Percentiles rank a stretch among this genome's conserved stretches.
Evolutionary conservation across 2,113 vertebrate genomes (phyloP).

Genomic region (Paradoxurus hermaphroditus): DNA sequence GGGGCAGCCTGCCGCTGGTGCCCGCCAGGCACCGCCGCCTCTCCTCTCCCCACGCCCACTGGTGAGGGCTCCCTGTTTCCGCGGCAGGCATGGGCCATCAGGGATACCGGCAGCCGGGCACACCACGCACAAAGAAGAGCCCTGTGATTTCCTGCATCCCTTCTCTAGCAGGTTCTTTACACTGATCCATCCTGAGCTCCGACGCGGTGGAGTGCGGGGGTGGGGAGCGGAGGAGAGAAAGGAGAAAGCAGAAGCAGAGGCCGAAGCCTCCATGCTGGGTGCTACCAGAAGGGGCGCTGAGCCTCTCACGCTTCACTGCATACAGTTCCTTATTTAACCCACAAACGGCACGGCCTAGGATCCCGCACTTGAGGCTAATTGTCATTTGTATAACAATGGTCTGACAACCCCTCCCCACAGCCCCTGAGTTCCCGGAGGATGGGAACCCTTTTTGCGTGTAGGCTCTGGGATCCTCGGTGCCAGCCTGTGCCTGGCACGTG

Average conservation of each 20-base stretch:
- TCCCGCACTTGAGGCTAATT: background rate
- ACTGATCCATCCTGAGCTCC: background rate
- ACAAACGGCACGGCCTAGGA: background rate
- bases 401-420: background rate
- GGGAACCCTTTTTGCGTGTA: background rate
- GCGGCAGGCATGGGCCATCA: background rate
- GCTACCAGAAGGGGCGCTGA: background rate
- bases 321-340: background rate
- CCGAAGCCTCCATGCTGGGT: background rate
- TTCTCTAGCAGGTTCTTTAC: background rate
- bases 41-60: background rate
- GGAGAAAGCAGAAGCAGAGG: background rate
- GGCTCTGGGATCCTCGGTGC: background rate
- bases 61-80: background rate
- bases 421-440: background rate
- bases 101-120: background rate
- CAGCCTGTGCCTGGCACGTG: background rate
- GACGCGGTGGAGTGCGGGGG: too few relatives aligned
- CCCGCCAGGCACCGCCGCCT: background rate
- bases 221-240: background rate
- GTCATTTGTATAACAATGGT: background rate
- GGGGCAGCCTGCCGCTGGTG: background rate
- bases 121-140: background rate
- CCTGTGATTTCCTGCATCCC: background rate
- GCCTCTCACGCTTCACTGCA: background rate